These are phyloP conservation scores for Ceratina japonica DNA, from an alignment of 1,140 invertebrate species.

Conservation along the genomic window DNA sequence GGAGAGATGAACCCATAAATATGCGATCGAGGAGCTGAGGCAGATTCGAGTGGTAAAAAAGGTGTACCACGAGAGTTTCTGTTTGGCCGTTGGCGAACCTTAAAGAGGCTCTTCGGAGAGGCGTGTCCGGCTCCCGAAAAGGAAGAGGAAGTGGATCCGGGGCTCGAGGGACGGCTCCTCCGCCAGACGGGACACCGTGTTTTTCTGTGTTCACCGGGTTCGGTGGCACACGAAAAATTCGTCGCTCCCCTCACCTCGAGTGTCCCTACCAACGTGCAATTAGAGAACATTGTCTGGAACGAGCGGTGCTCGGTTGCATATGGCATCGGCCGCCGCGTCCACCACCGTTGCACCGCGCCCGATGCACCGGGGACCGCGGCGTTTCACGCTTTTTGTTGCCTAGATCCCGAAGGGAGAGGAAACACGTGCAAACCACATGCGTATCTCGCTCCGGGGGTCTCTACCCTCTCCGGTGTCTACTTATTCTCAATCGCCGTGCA, in stretches of 20 bases:
- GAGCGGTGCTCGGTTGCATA: constrained; percentile 26
- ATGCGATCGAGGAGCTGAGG: not conserved
- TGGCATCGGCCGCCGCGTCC: constrained; percentile 13
- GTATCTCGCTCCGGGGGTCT: constrained; percentile 36
- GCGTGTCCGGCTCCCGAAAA: constrained; percentile 43
- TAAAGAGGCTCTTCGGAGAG: constrained; percentile 1
- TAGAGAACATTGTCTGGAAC: constrained; percentile 46
- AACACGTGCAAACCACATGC: constrained; percentile 67
- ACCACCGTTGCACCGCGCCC: not conserved
- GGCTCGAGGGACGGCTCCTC: constrained; percentile 16
- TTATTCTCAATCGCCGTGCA: not conserved
- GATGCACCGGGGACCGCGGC: constrained; percentile 32
- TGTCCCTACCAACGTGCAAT: constrained; percentile 48
- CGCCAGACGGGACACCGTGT: constrained; percentile 19
- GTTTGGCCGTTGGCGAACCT: not conserved
- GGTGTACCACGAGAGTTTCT: not conserved
- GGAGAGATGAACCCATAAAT: not conserved
- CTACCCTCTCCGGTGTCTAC: constrained; percentile 29
- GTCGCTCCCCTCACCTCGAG: constrained; percentile 17
- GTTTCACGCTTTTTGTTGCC: constrained; percentile 39
- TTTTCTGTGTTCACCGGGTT: constrained; percentile 7
- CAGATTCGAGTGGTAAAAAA: not conserved
- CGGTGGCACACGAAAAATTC: constrained; percentile 28
- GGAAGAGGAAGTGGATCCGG: constrained; percentile 44
- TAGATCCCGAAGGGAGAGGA: constrained; percentile 38